Evolutionary conservation across 2,113 vertebrate species (phyloP).

Genomic region (Mormoops blainvillei): DNA sequence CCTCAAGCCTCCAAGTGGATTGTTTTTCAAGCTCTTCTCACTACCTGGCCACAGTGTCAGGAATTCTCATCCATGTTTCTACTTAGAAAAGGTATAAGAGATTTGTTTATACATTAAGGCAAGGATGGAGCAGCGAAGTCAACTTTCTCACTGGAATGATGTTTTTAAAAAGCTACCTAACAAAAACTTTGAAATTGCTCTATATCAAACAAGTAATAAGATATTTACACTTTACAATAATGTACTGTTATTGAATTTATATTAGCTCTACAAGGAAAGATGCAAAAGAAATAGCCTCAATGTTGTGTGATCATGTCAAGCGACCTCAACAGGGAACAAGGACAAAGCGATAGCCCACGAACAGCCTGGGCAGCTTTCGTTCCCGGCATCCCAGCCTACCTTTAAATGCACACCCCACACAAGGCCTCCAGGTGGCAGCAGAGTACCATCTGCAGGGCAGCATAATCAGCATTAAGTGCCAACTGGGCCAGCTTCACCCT

Average conservation of each 20-base stretch:
- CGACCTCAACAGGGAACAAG: background rate
- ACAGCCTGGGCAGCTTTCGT: background rate
- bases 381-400: accelerated
- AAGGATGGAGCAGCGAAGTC: background rate
- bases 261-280: background rate
- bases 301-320: background rate
- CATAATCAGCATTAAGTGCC: accelerated
- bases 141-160: background rate
- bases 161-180: background rate
- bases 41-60: background rate
- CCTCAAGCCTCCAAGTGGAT: background rate
- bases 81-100: background rate
- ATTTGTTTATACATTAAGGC: background rate
- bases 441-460: background rate
- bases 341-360: background rate
- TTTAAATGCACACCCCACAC: background rate
- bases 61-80: background rate
- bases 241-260: background rate
- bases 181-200: background rate
- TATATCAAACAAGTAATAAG: background rate
- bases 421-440: conserved; percentile 57
- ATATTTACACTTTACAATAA: background rate
- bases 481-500: background rate
- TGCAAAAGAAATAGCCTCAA: background rate
- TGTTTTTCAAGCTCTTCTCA: background rate